phyloP scores from a whole-genome alignment of 2,888 invertebrate species.

The Drosophila subsilvestris region DNA sequence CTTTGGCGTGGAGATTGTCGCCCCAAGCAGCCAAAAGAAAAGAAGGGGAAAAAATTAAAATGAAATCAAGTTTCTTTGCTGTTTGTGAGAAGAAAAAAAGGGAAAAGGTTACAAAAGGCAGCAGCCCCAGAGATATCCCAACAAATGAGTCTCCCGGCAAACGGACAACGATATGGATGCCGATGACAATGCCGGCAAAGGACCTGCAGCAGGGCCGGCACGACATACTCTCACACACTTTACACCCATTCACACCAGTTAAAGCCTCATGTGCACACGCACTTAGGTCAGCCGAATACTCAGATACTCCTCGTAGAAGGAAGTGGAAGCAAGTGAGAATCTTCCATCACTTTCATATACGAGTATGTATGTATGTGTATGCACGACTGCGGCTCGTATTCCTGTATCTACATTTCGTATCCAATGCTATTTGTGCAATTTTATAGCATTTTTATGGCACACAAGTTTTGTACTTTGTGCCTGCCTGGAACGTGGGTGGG shows the following conservation, averaged over 20 bases:
- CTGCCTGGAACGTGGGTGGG: not conserved
- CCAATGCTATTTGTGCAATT: conserved; percentile 70
- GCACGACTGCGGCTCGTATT: not conserved
- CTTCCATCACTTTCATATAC: conserved; percentile 27
- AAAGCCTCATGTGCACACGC: conserved; percentile 68
- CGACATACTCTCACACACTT: conserved; percentile 21
- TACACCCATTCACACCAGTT: conserved; percentile 37
- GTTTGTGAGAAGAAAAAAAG: conserved; percentile 27
- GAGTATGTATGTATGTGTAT: conserved; percentile 8
- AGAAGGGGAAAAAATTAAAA: conserved; percentile 56
- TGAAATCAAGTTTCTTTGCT: conserved; percentile 56
- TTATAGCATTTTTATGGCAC: conserved; percentile 74
- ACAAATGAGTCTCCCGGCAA: conserved; percentile 32
- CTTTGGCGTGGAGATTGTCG: conserved; percentile 47
- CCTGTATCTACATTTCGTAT: conserved; percentile 33
- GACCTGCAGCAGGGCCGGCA: conserved; percentile 10
- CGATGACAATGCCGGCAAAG: conserved; percentile 51
- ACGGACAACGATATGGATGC: conserved; percentile 26
- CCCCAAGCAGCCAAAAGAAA: conserved; percentile 8
- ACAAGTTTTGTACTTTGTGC: conserved; percentile 61
- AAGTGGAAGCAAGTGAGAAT: conserved; percentile 19
- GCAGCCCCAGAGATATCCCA: conserved; percentile 12
- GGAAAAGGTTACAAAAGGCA: conserved; percentile 39
- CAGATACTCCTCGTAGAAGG: conserved; percentile 60
- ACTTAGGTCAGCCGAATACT: conserved; percentile 73